Base-by-base conservation (phyloP, 1,140 invertebrate species). In the Idris sp. region DNA sequence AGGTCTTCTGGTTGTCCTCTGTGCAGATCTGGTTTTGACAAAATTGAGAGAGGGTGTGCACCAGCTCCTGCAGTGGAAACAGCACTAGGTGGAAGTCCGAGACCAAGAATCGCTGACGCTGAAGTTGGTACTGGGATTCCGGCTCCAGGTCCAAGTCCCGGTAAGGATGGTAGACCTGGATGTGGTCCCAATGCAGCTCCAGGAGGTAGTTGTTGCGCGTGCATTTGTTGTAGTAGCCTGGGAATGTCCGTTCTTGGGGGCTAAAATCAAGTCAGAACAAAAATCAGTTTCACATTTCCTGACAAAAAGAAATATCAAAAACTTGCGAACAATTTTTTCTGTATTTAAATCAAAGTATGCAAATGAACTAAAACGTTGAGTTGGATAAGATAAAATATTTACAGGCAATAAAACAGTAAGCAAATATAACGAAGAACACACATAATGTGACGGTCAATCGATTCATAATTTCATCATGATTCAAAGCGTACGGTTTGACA, bases 161-260 rank as follows among this genome's bases (percentile, higher is more conserved):
- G 84, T 6, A 87, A 68, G 2, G 87, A 83, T 43, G 89, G 76
- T 62, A 89, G 69, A 9, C 89, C 89, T 78, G 92, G 82, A 73
- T 89, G 89, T 3, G 88, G 88, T 25, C 88, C 92, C 79, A 96
- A 94, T 4, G 89, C 90, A 2, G 93, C 92, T 74, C 93, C 92
- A 1, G 89, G 87, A 13, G 94, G 94, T 64, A 97, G 81, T 84
- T 96, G 94, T 81, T 95, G 92, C 4, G 95, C 95, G 80, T 97
- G 95, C 94, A 97, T 96, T 88, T 97, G 95, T 86, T 96, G 95
- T 83, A 94, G 83, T 74, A 94, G 79, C 82, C 93, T 89, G 1
- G 92, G 93, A 43, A 94, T 83, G 82, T 94, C 93, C 22, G 93
- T 92, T 80, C 93, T 89, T 84, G 93, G 92, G 91, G 93, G 92